Evolutionary conservation across 2,888 invertebrate species (phyloP), one percentile per base, ranked within the genome.

Genomic region (Ischnura elegans): DNA sequence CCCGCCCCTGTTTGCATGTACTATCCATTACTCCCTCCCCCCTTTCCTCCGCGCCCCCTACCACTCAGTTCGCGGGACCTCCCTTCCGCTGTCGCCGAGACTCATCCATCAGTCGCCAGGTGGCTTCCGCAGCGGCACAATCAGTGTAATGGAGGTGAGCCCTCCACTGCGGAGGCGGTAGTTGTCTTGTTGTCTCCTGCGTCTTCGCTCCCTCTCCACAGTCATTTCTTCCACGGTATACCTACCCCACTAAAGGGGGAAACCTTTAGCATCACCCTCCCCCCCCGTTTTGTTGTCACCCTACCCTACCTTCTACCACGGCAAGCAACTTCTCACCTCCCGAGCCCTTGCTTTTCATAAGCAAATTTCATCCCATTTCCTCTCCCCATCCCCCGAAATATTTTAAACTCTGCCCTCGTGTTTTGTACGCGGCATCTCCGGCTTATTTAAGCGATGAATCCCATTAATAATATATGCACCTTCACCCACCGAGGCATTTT

Each of bases 61-160:
- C 86, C 29, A 13, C 45, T 21, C 36, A 3, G 4, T 36, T 43
- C 55, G 25, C 36, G 51, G 19, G 51, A 51, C 16, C 47, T 42
- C 87, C 87, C 90, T 90, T 90, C 90, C 47, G 90, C 90, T 90
- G 90, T 90, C 90, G 55, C 90, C 90, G 66, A 43, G 90, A 90
- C 90, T 90, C 90, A 90, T 90, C 90, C 90, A 90, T 90, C 90
- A 90, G 90, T 55, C 90, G 90, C 90, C 90, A 90, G 90, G 90
- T 90, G 90, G 90, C 90, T 90, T 90, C 90, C 90, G 90, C 36
- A 43, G 43, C 90, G 90, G 61, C 90, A 61, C 90, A 90, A 90
- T 90, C 90, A 90, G 90, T 90, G 90, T 90, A 90, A 90, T 90
- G 90, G 90, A 90, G 61, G 61, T 90, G 61, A 61, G 61, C 46